These are phyloP conservation scores for Mola mola DNA, from an alignment of 2,113 vertebrate species.

Conservation along the genomic window DNA sequence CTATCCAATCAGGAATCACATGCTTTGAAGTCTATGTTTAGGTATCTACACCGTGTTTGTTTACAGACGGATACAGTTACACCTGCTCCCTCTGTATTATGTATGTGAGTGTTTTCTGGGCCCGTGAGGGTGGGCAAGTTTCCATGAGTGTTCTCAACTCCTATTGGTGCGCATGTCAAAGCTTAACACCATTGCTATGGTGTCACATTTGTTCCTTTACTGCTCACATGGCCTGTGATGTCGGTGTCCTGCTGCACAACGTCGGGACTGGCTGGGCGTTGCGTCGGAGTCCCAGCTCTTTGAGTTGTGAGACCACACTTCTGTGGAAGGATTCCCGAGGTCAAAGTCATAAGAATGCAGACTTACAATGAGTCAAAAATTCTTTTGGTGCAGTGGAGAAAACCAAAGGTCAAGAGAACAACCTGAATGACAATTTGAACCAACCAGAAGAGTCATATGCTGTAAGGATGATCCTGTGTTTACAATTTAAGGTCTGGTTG, in stretches of 20 bases:
- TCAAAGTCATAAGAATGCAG: constrained; percentile 13
- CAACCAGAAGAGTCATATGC: neutral
- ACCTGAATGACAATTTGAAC: neutral
- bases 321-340: neutral
- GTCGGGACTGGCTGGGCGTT: neutral
- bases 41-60: constrained; percentile 39
- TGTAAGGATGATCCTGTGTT: neutral
- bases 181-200: constrained; percentile 18
- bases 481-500: neutral
- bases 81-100: constrained; percentile 6
- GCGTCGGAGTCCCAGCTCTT: neutral
- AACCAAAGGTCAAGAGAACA: constrained; percentile 2
- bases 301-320: neutral
- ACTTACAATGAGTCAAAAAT: neutral
- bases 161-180: constrained; percentile 8
- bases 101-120: neutral
- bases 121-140: constrained; percentile 16
- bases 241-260: neutral
- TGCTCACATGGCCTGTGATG: neutral
- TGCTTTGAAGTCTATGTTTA: constrained; percentile 14
- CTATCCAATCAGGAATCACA: constrained; percentile 19
- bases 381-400: neutral
- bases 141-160: constrained; percentile 12
- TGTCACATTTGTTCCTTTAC: constrained; percentile 5
- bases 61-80: constrained; percentile 42